phyloP scores from a whole-genome alignment of 2,113 vertebrate genomes.

The Melospiza georgiana region DNA sequence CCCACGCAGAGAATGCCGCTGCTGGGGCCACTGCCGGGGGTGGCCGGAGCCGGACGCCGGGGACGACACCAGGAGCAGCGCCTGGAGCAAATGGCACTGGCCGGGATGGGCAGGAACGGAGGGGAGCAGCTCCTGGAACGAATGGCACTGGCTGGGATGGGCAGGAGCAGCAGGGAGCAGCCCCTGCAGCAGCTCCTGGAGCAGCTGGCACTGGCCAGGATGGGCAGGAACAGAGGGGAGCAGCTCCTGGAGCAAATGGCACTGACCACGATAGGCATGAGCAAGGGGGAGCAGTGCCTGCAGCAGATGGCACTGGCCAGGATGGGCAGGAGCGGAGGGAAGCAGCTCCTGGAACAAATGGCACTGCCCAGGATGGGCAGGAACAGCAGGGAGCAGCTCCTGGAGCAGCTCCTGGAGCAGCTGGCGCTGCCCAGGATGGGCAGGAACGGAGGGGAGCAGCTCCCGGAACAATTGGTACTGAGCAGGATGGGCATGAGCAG shows the following conservation, averaged over 20 bases:
- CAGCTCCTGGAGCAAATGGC: neutral
- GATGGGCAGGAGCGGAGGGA: accelerated
- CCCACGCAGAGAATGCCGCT: neutral
- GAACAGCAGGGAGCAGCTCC: accelerated
- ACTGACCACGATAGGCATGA: too few relatives aligned
- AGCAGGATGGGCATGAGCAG: accelerated
- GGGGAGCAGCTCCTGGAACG: accelerated
- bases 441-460: neutral
- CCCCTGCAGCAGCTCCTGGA: accelerated
- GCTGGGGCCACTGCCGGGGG: accelerated
- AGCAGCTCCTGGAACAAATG: accelerated
- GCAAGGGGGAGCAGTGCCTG: too few relatives aligned
- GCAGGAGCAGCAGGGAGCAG: accelerated
- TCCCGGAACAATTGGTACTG: accelerated
- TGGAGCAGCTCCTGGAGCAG: accelerated
- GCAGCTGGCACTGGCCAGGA: accelerated
- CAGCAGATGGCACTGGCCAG: accelerated
- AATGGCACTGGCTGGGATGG: accelerated
- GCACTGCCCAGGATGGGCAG: neutral
- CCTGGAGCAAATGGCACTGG: accelerated
- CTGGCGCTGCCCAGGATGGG: neutral
- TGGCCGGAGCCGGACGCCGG: neutral
- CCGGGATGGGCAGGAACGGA: accelerated
- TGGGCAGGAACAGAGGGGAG: accelerated
- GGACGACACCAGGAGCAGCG: accelerated